Evolutionary conservation across 2,113 vertebrate species (phyloP).

Genomic region (Neolamprologus variostigma): DNA sequence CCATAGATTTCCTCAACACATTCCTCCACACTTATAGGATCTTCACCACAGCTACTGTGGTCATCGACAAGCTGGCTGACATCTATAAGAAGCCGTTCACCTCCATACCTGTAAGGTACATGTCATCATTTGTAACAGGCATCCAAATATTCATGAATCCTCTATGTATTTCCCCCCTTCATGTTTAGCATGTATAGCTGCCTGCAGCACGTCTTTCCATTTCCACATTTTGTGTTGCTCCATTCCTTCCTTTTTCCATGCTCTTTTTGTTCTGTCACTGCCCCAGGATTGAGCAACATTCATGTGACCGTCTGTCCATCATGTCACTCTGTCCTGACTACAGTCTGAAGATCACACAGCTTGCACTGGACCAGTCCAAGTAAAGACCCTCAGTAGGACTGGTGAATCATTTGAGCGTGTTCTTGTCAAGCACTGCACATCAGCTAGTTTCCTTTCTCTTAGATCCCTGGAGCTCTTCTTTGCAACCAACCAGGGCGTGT

Average conservation of each 20-base stretch:
- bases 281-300: constrained; percentile 69
- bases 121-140: background rate
- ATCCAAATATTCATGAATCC: background rate
- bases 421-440: background rate
- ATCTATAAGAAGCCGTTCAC: constrained; percentile 93
- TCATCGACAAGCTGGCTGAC: constrained; percentile 87
- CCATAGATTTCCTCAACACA: constrained; percentile 97
- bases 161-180: background rate
- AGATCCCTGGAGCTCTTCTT: constrained; percentile 95
- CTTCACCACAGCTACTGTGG: constrained; percentile 86
- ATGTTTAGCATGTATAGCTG: background rate
- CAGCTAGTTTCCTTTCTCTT: background rate
- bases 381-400: constrained; percentile 33
- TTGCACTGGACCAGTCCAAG: constrained; percentile 73
- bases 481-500: constrained; percentile 82
- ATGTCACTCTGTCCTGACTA: constrained; percentile 74
- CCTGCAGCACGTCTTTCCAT: background rate
- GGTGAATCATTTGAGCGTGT: background rate
- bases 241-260: background rate
- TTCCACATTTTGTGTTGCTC: background rate
- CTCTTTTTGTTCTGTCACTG: background rate
- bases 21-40: constrained; percentile 96
- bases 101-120: constrained; percentile 87
- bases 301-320: constrained; percentile 74
- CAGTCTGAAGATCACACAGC: constrained; percentile 74